Base-by-base conservation (phyloP, 2,113 vertebrate species). In the Thamnophis sirtalis region DNA sequence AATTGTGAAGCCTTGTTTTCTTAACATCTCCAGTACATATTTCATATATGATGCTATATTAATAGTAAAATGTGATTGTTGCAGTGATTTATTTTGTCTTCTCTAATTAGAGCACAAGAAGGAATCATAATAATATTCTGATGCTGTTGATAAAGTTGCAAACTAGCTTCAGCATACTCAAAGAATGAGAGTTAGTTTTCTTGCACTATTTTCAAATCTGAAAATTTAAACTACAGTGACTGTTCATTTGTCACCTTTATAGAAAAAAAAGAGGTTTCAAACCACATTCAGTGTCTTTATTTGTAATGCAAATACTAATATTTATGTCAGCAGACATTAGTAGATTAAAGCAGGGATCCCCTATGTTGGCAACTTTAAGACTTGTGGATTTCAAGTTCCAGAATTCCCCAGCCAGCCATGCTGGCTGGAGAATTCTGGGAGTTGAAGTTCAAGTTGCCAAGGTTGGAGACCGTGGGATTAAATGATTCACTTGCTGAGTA, bases 1-100 rank as follows among this genome's bases (percentile, higher is more conserved):
- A 93, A 3, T 56, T 92, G 86, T 50, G 88, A 95, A 68, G n/a
- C 88, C 19, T 63, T 56, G 92, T 85, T 92, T 94, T 93, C 73
- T 58, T 88, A 56, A 48, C 63, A 28, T 63, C 91, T 93, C 33
- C 92, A 38, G 13, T 91, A 90, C 88, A 19, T 73, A 4, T 84
- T 10, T 38, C 48, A 60, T 26, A 89, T 88, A 93, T 51, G 92
- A 92, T 73, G 68, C 84, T 55, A 38, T 90, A 88, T 80, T 48
- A 63, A 89, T 89, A 87, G 50, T 92, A 43, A 89, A 94, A 90
- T 89, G 26, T 73, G 93, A 89, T 86, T 58, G 93, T 38, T 93
- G 86, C 60, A n/a, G 21, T 93, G 68, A 80, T 55, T 8, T 21
- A 19, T 33, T 68, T 33, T 68, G 4, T 19, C 63, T 80, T 7